These are phyloP conservation scores for Ctenicera cuprea DNA, from an alignment of 2,888 invertebrate species.

Conservation along the genomic window DNA sequence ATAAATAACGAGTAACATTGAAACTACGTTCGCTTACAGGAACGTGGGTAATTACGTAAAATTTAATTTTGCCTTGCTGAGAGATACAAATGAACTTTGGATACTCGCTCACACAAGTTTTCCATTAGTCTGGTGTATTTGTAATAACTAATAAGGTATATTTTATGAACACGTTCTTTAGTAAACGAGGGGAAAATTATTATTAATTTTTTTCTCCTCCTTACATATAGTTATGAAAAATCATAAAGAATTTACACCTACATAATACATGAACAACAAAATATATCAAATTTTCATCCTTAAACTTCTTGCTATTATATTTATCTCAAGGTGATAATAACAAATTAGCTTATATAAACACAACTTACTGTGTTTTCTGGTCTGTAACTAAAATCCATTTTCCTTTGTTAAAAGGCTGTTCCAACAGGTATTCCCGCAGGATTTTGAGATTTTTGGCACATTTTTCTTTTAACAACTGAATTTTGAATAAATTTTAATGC, in stretches of 20 bases:
- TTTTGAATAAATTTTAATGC: conserved; percentile 23
- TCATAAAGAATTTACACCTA: neutral
- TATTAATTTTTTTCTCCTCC: too few species aligned
- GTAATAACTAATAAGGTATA: too few species aligned
- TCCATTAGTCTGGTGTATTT: too few species aligned
- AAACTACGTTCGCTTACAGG: too few species aligned
- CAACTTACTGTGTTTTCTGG: conserved; percentile 19
- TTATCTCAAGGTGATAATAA: neutral
- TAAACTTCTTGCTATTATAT: neutral
- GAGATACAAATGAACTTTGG: neutral
- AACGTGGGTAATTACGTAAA: conserved; percentile 10
- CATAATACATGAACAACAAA: too few species aligned
- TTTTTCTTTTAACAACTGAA: conserved; percentile 38
- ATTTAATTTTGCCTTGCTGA: conserved; percentile 12
- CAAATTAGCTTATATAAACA: neutral
- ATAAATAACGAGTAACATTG: too few species aligned
- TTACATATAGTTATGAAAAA: neutral
- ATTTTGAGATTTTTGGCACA: conserved; percentile 45
- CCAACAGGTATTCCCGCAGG: conserved; percentile 27
- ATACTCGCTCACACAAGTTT: neutral
- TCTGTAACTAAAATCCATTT: conserved; percentile 15
- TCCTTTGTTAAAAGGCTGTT: neutral
- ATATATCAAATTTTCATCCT: neutral
- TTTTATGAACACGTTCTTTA: too few species aligned
- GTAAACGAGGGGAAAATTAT: too few species aligned